Conservation (phyloP, 2,113 vertebrate genomes). For the Isurus oxyrinchus region DNA sequence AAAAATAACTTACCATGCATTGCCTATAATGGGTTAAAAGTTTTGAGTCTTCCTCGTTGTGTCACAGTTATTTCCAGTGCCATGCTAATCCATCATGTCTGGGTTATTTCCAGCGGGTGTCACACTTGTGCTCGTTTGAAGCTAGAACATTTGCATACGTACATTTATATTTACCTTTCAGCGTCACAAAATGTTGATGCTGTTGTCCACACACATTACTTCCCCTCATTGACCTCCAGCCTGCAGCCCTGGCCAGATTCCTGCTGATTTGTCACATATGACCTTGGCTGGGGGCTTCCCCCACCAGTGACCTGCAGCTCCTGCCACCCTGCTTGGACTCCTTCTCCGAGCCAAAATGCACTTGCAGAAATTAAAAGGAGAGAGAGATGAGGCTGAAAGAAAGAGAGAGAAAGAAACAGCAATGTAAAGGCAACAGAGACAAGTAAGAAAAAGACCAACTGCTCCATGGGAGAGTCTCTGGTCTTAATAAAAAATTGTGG, state of each 20-base stretch:
- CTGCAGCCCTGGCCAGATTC: background rate
- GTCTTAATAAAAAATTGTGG: background rate
- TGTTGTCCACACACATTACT: background rate
- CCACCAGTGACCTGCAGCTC: background rate
- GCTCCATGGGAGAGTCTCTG: background rate
- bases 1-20: background rate
- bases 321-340: background rate
- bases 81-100: background rate
- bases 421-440: background rate
- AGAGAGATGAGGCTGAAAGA: background rate
- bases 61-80: background rate
- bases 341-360: background rate
- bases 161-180: background rate
- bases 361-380: background rate
- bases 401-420: background rate
- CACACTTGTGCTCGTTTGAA: background rate
- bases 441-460: background rate
- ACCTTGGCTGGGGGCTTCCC: background rate
- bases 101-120: background rate
- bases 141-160: background rate
- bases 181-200: background rate
- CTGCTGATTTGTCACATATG: background rate
- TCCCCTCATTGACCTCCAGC: background rate
- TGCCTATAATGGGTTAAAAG: background rate
- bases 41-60: background rate